Evolutionary conservation across 2,797 vertebrate genomes (phyloP), one percentile per base, ranked within the genome.

Genomic region (Rhynchotus rufescens): DNA sequence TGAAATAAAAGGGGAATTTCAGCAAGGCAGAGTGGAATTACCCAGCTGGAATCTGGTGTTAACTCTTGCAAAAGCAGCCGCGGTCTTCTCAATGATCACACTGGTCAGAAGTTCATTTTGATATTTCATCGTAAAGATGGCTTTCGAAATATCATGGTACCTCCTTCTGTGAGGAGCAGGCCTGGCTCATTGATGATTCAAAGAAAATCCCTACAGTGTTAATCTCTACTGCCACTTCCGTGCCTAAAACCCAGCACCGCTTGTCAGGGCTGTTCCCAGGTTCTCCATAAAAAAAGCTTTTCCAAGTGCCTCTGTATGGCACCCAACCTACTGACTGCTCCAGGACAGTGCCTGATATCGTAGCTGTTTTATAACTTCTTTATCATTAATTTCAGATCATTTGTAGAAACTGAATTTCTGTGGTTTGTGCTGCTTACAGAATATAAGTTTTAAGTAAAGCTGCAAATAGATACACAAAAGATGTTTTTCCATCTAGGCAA

Each of bases 1-100:
- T 88, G 83, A 97, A 96, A 96, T 84, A 90, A 77, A 65, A 1
- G 84, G 93, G 96, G 96, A 97, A 96, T 97, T 97, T 96, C 92
- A 87, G 76, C 88, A 83, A 94, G 90, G 88, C 60, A 87, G 79
- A 64, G 74, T 93, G 96, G 96, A 96, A 97, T 96, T 97, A 95
- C 96, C 96, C 92, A 76, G 71, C 79, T 80, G 92, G 80, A 80
- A 89, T 92, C 84, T 86, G 82, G 51, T 10, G 40, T 75, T 92
- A 87, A 88, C 67, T 91, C 79, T 96, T 96, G 90, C 89, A 96
- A 93, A 94, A 95, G 81, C 74, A 84, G 56, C 81, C 92, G 64
- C 94, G 75, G 22, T 16, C 47, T 44, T 73, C 47, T 87, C n/a
- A 56, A 0, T 66, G 74, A 65, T 77, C 74, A 5, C 74, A 1